Evolutionary conservation across 1,140 invertebrate genomes (phyloP), one percentile per base, ranked within the genome.

Genomic region (Vanessa atalanta): DNA sequence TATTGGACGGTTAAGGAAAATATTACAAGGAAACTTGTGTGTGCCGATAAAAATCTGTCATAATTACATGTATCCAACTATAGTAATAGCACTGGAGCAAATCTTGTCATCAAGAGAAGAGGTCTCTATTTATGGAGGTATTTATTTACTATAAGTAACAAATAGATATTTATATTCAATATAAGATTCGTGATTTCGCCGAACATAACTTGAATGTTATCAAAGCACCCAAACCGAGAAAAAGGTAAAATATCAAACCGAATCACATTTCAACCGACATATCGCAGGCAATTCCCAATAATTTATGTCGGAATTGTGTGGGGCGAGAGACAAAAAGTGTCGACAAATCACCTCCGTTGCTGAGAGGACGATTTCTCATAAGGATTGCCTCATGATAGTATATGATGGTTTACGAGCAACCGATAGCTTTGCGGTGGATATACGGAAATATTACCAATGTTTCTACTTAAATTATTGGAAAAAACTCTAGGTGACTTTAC

Each of bases 361-460:
- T 64, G 61, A 70, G 68, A 75, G 66, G 67, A 50, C 68, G 63
- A 75, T 75, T 64, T 70, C 61, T 75, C 73, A 70, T 65, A 69
- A 48, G 50, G 73, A 75, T 75, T 75, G 67, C 73, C 73, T 75
- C 73, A 65, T 72, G 60, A 72, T 72, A 65, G 63, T 14, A 6
- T 20, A 6, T 20, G 63, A 47, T 72, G 63, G 16, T 65, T 43
- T 72, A 71, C 47, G 26, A 64, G 47, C 9, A 57, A 57, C 14
- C 12, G 48, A n/a, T n/a, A 15, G 48, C 48, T 51, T 51, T 3
- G 23, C 31, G 57, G 55, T 57, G 15, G 14, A 61, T 61, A 37
- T 37, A 61, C 2, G 6, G 57, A 37, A 15, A n/a, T 61, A 37
- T 3, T 37, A 1, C 26, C 14, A 37, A 37, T 31, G 26, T 1